Base-by-base conservation (phyloP, 2,113 vertebrate genomes). In the Tachuris rubrigastra region DNA sequence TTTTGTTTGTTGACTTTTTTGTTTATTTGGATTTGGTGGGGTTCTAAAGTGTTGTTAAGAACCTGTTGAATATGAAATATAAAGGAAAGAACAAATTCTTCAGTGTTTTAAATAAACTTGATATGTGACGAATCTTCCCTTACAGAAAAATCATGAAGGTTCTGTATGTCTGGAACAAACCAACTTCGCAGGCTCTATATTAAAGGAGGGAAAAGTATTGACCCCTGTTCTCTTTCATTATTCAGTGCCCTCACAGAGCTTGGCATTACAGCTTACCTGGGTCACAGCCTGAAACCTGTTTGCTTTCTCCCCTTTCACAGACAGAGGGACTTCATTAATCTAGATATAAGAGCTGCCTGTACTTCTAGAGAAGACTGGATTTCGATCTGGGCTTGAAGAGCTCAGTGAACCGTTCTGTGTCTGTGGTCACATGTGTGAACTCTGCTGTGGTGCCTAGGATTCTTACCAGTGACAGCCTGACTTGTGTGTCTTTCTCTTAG, bases 171-270 rank as follows among this genome's bases (percentile, higher is more conserved):
- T 2, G 2, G 25, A 23, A 6, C n/a, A 87, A 71, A 39, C 14
- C 4, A 30, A 17, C 3, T 85, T 79, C 4, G 2, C 31, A 60
- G 30, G 21, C 23, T 20, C 22, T 62, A 2, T 2, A 0, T 50
- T 59, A 39, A 46, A 71, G 12, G n/a, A 76, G 39, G 60, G 31
- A 85, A 9, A 63, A 68, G 6, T 39, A 14, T 31, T 82, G n/a
- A 52, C 16, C 14, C 3, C 8, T 71, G 9, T 44, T 89, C 31
- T 86, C 24, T 77, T 77, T 11, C 23, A 14, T 65, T 87, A 5
- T 52, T 77, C 39, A 19, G 13, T 71, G 42, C 20, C 50, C 35
- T 63, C 13, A 5, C 0, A 0, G 66, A 59, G n/a, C 30, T 31
- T 78, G 47, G 33, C 28, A 5, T 73, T 73, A 60, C 11, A 69